Percentiles rank a stretch among this genome's conserved stretches.
phyloP scores from a whole-genome alignment of 2,113 vertebrate species.

The Dicentrarchus labrax region DNA sequence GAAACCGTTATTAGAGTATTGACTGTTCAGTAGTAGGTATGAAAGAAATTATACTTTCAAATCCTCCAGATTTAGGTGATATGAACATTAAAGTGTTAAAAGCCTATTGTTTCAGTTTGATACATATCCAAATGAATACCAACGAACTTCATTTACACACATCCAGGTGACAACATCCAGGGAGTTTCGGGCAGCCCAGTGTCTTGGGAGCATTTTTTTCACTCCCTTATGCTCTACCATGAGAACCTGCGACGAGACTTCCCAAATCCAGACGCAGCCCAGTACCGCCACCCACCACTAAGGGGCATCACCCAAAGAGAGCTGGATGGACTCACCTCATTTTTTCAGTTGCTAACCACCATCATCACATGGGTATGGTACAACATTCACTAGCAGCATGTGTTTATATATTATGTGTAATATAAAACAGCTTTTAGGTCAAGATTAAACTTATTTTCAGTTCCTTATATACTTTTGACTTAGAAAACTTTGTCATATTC shows the following conservation, averaged over 20 bases:
- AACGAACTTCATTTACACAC: not conserved
- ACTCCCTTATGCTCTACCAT: slow-evolving; percentile 97
- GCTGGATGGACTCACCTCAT: slow-evolving; percentile 94
- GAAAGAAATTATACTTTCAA: no score
- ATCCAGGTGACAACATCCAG: slow-evolving; percentile 93
- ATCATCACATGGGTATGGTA: slow-evolving; percentile 93
- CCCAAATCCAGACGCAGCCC: slow-evolving; percentile 91
- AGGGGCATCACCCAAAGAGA: slow-evolving; percentile 97
- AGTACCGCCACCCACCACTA: slow-evolving; percentile 93
- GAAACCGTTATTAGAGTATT: not conserved
- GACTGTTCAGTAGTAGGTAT: not conserved
- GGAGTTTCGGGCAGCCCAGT: slow-evolving; percentile 92
- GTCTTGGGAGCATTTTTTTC: slow-evolving; percentile 99
- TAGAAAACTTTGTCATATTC: not conserved
- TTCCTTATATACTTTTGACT: not conserved
- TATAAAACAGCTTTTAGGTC: no score
- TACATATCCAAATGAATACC: not conserved
- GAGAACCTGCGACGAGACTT: slow-evolving; percentile 95
- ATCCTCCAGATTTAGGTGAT: no score
- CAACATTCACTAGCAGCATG: no score
- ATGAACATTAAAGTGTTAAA: not conserved
- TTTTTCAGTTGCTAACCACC: slow-evolving; percentile 92
- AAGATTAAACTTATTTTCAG: not conserved
- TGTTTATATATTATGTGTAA: no score
- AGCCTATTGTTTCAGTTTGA: not conserved